These are phyloP conservation scores for Elmis aenea DNA, from an alignment of 2,888 invertebrate species.

Conservation along the genomic window DNA sequence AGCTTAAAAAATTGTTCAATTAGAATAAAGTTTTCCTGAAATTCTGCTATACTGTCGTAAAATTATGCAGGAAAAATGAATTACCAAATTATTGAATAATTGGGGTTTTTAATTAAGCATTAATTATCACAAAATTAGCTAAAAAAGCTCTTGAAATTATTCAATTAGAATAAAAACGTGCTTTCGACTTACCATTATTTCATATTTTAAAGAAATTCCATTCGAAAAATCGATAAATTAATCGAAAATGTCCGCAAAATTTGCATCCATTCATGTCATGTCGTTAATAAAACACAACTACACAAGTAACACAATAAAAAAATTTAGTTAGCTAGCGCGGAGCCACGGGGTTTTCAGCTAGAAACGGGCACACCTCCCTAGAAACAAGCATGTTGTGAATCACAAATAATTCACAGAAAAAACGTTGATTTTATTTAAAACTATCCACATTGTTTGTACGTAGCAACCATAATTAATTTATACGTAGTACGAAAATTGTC, in stretches of 20 bases:
- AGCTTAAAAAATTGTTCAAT: too few species aligned
- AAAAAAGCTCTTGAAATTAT: too few species aligned
- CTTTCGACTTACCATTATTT: conserved; percentile 42
- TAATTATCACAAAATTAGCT: too few species aligned
- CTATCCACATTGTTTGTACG: conserved; percentile 17
- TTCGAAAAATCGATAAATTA: conserved; percentile 32
- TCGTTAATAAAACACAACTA: conserved; percentile 14
- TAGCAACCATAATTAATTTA: conserved; percentile 16
- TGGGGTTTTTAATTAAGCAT: too few species aligned
- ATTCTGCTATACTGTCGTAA: too few species aligned
- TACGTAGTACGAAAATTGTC: conserved; percentile 14
- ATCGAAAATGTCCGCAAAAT: conserved; percentile 30
- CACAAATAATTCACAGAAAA: conserved; percentile 19
- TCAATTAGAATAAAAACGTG: too few species aligned
- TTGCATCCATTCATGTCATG: conserved; percentile 34
- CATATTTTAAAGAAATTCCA: conserved; percentile 37
- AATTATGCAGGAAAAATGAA: too few species aligned
- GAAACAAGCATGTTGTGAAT: conserved; percentile 21
- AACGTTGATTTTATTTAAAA: conserved; percentile 16
- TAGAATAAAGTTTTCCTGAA: too few species aligned
- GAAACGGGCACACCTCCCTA: conserved; percentile 27
- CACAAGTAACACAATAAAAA: conserved; percentile 14
- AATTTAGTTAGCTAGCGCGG: conserved; percentile 14
- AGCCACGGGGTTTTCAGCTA: conserved; percentile 20
- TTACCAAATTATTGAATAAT: too few species aligned